These are phyloP conservation scores for Willisornis vidua DNA, from an alignment of 2,113 vertebrate species.

Conservation along the genomic window DNA sequence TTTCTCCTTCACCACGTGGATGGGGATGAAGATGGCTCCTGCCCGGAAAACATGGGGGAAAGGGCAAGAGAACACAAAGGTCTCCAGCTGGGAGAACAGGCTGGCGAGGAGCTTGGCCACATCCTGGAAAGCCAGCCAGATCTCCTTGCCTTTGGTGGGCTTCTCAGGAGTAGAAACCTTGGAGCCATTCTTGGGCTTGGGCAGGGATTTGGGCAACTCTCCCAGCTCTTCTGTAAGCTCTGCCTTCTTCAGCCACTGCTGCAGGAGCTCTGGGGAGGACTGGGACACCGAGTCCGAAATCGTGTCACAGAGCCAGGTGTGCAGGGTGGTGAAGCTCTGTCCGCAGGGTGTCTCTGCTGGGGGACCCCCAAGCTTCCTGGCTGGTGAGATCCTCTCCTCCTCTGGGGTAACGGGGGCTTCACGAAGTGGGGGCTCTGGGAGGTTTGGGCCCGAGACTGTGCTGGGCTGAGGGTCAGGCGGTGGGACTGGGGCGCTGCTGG, in stretches of 20 bases:
- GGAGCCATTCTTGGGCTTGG: constrained; percentile 71
- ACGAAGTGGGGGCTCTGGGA: neutral
- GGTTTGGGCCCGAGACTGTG: neutral
- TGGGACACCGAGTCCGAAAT: constrained; percentile 76
- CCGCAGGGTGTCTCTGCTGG: neutral
- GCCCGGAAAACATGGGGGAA: constrained; percentile 91
- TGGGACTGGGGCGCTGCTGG: accelerated
- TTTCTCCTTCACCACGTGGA: constrained; percentile 91
- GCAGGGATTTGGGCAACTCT: constrained; percentile 37
- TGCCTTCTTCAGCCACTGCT: constrained; percentile 65
- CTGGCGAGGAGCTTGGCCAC: constrained; percentile 69
- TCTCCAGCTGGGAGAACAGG: constrained; percentile 79
- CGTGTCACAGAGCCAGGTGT: constrained; percentile 79
- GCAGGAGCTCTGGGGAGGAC: constrained; percentile 72
- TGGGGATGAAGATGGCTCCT: constrained; percentile 89
- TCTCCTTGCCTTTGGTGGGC: constrained; percentile 66
- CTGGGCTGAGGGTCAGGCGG: neutral
- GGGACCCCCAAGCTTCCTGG: neutral
- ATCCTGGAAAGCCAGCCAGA: constrained; percentile 81
- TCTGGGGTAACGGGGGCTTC: accelerated
- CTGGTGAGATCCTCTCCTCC: neutral
- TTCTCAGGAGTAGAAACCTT: constrained; percentile 54
- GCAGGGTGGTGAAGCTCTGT: constrained; percentile 82
- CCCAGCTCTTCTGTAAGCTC: constrained; percentile 44
- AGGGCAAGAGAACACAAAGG: constrained; percentile 79